Percentiles rank a stretch among this genome's conserved stretches.
phyloP scores from a whole-genome alignment of 2,888 invertebrate species.

The Tiliacea aurago region DNA sequence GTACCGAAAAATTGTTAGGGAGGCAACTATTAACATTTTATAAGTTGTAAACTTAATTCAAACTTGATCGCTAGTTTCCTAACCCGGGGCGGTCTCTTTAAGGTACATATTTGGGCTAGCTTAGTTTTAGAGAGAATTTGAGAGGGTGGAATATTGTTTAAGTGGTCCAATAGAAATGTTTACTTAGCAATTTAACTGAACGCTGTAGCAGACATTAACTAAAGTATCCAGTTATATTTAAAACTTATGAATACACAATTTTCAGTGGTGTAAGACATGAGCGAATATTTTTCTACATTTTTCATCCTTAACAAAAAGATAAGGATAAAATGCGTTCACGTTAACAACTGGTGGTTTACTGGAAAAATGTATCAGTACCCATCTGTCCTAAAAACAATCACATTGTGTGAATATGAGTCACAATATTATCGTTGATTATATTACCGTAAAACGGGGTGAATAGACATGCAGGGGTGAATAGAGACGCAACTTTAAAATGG shows the following conservation, averaged over 20 bases:
- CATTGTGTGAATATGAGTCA: neutral
- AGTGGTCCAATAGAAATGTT: constrained; percentile 27
- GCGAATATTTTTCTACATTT: neutral
- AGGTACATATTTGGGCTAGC: constrained; percentile 32
- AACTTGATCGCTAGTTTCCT: constrained; percentile 42
- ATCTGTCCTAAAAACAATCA: neutral
- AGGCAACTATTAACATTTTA: constrained; percentile 49
- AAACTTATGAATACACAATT: neutral
- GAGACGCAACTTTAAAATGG: too few species aligned
- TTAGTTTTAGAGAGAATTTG: constrained; percentile 25
- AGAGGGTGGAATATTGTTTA: constrained; percentile 25
- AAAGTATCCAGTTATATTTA: neutral
- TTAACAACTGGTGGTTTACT: neutral
- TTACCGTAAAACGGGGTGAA: too few species aligned
- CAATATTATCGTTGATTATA: neutral
- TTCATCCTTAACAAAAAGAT: neutral
- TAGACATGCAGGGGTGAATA: too few species aligned
- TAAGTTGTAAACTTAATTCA: constrained; percentile 55
- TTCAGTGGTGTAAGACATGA: too few species aligned
- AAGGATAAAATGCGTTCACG: neutral
- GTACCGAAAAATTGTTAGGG: constrained; percentile 36
- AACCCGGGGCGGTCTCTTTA: constrained; percentile 18
- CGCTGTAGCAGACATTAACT: neutral
- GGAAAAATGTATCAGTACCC: neutral
- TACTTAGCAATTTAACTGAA: constrained; percentile 19